Evolutionary conservation across 1,140 invertebrate species (phyloP).

Genomic region (Tribolium madens): DNA sequence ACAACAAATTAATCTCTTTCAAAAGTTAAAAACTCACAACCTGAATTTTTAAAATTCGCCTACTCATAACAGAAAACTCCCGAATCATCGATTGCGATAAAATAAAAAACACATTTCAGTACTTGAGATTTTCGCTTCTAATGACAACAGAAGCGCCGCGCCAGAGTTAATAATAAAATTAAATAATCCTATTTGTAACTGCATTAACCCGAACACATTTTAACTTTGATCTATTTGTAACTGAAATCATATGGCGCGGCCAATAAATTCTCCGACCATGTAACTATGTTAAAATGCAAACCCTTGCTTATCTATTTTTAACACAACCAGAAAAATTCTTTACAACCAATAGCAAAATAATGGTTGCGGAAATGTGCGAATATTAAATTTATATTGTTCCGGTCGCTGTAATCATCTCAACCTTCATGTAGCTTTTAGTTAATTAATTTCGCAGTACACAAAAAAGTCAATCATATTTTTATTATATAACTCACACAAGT

Average conservation of each 20-base stretch:
- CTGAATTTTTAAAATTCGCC: background rate
- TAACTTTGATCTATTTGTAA: constrained; percentile 38
- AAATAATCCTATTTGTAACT: constrained; percentile 30
- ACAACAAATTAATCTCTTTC: background rate
- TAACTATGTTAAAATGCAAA: constrained; percentile 7
- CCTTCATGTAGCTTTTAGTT: background rate
- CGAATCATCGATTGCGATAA: background rate
- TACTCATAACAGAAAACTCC: background rate
- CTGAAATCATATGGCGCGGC: background rate
- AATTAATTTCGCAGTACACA: too few relatives aligned
- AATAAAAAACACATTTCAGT: background rate
- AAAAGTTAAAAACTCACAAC: too few relatives aligned
- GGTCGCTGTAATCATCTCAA: background rate
- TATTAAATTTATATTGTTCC: background rate
- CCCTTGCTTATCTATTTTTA: constrained; percentile 22
- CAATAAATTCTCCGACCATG: constrained; percentile 19
- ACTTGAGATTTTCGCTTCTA: background rate
- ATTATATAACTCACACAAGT: too few relatives aligned
- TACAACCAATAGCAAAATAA: constrained; percentile 4
- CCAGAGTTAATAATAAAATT: constrained; percentile 1
- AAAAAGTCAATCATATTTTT: too few relatives aligned
- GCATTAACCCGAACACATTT: constrained; percentile 28
- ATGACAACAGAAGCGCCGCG: background rate
- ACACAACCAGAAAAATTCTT: background rate
- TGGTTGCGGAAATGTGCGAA: constrained; percentile 13